Base-by-base conservation (phyloP, 2,113 vertebrate species). In the Sebastes fasciatus region DNA sequence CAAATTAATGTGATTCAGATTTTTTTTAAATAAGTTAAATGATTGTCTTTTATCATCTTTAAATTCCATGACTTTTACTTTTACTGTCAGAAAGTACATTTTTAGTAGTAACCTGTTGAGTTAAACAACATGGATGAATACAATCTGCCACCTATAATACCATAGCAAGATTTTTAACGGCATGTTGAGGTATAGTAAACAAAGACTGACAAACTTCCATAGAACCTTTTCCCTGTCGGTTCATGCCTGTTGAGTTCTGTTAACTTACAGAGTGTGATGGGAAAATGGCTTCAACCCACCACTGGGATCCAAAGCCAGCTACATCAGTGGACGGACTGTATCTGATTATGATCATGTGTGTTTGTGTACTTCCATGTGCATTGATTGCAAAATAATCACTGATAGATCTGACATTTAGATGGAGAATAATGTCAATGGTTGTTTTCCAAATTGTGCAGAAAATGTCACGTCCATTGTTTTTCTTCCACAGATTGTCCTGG, bases 401-500 rank as follows among this genome's bases (percentile, higher is more conserved):
- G 57, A 77, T 68, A 57, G 62, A 80, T 62, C 17, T 60, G 63
- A 79, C 60, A 74, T 80, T 80, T 8, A 58, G 13, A 66, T 63
- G 21, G 19, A 68, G 26, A 71, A 43, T 72, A 62, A 16, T 42
- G 49, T 45, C 60, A 77, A 40, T 74, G 77, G 10, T 63, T 68
- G 43, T 86, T 78, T 70, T 77, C 65, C 42, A 85, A 84, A 64
- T 48, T 60, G 66, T 49, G 26, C 40, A 72, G 73, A 86, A 81
- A 86, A 71, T 76, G 21, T 78, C 26, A 69, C 6, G 1, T 42
- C 51, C 19, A 63, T 61, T 85, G 72, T 80, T 77, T 86, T 68
- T 70, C 69, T 74, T 64, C 42, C 61, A 52, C 80, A 92, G 92
- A 88, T 92, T 55, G 75, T 90, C 60, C 45, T 82, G 74, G 74